phyloP scores from a whole-genome alignment of 2,888 invertebrate genomes.

The Dicranocentrus wangi region DNA sequence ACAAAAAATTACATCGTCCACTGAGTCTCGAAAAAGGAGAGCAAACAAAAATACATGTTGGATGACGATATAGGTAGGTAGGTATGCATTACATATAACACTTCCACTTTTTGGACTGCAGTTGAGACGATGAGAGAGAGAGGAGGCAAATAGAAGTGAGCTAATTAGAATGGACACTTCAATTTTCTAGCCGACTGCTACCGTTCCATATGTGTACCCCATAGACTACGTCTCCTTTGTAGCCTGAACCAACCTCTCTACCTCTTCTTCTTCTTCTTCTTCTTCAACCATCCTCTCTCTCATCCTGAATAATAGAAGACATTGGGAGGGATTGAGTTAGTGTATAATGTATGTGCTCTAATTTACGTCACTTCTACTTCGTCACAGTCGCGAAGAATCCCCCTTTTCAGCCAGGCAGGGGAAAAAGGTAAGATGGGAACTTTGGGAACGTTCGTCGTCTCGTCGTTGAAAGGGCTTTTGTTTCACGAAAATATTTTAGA shows the following conservation, averaged over 20 bases:
- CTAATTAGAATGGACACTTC: slow-evolving; percentile 62
- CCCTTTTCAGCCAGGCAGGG: slow-evolving; percentile 5
- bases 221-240: too few relatives aligned
- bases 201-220: too few relatives aligned
- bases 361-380: slow-evolving; percentile 52
- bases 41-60: too few relatives aligned
- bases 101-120: too few relatives aligned
- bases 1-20: too few relatives aligned
- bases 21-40: too few relatives aligned
- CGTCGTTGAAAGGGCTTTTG: slow-evolving; percentile 22
- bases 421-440: background rate
- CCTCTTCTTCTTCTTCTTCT: background rate
- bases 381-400: slow-evolving; percentile 34
- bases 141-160: slow-evolving; percentile 49
- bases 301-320: slow-evolving; percentile 41
- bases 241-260: background rate
- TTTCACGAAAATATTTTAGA: slow-evolving; percentile 38
- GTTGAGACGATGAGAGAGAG: too few relatives aligned
- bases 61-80: too few relatives aligned
- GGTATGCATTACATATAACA: too few relatives aligned
- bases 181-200: slow-evolving; percentile 55
- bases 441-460: too few relatives aligned
- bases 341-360: slow-evolving; percentile 42
- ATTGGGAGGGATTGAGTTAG: slow-evolving; percentile 22
- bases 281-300: slow-evolving; percentile 3